phyloP scores from a whole-genome alignment of 2,797 vertebrate genomes.

The Euthynnus affinis region DNA sequence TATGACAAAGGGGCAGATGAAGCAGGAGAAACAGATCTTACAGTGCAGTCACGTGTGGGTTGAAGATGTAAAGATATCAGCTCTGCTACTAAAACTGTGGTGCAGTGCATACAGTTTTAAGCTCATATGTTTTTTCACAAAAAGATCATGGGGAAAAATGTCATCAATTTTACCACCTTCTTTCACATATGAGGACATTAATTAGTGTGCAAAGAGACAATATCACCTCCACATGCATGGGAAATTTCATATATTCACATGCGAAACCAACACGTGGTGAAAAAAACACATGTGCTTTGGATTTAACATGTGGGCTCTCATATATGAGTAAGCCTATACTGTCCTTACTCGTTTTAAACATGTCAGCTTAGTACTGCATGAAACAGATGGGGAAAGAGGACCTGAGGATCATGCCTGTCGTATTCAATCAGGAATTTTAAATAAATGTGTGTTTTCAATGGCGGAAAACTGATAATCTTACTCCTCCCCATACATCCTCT shows the following conservation, averaged over 20 bases:
- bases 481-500: conserved; percentile 14
- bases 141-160: not conserved
- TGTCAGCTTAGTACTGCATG: conserved; percentile 33
- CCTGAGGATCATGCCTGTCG: conserved; percentile 13
- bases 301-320: conserved; percentile 52
- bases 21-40: conserved; percentile 58
- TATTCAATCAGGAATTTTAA: conserved; percentile 61
- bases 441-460: conserved; percentile 50
- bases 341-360: conserved; percentile 36
- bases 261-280: conserved; percentile 22
- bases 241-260: conserved; percentile 26
- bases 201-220: conserved; percentile 20
- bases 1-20: conserved; percentile 76
- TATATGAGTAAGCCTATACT: conserved; percentile 43
- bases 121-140: not conserved
- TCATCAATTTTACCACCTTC: not conserved
- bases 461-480: conserved; percentile 44
- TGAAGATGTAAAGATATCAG: conserved; percentile 24
- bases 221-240: conserved; percentile 12
- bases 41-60: conserved; percentile 51
- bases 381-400: conserved; percentile 49
- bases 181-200: not conserved
- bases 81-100: conserved; percentile 2
- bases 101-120: conserved; percentile 7
- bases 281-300: conserved; percentile 55